These are phyloP conservation scores for Epinephelus fuscoguttatus DNA, from an alignment of 2,113 vertebrate species.

Conservation along the genomic window DNA sequence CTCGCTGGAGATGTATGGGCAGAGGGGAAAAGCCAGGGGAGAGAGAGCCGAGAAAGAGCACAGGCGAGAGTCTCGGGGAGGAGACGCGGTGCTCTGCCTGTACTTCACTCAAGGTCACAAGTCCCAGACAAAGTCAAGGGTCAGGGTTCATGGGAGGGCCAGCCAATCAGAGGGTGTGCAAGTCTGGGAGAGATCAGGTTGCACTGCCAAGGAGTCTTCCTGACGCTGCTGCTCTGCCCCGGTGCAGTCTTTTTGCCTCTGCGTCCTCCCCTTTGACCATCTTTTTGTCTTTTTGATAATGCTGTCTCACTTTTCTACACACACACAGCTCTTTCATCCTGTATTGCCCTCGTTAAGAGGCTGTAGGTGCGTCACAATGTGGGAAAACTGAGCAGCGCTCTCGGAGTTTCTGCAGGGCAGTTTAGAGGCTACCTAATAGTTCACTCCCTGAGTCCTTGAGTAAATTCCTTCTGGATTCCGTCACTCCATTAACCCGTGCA, in stretches of 20 bases:
- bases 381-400: constrained; percentile 17
- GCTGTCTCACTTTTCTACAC: not conserved
- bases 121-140: constrained; percentile 85
- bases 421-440: constrained; percentile 73
- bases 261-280: not conserved
- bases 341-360: constrained; percentile 16
- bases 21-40: constrained; percentile 46
- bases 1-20: constrained; percentile 66
- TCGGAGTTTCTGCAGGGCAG: constrained; percentile 56
- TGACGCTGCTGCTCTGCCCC: constrained; percentile 29
- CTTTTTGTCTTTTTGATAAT: not conserved
- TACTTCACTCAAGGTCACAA: constrained; percentile 82
- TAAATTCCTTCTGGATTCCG: constrained; percentile 79
- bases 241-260: constrained; percentile 13
- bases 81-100: constrained; percentile 69
- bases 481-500: constrained; percentile 78
- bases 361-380: not conserved
- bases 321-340: constrained; percentile 8
- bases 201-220: constrained; percentile 54
- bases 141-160: constrained; percentile 83
- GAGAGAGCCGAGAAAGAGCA: constrained; percentile 37
- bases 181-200: constrained; percentile 74
- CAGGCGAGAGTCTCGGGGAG: constrained; percentile 44
- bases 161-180: constrained; percentile 75
- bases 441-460: constrained; percentile 74